Evolutionary conservation across 2,113 vertebrate species (phyloP), one percentile per base, ranked within the genome.

Genomic region (Saccopteryx bilineata): DNA sequence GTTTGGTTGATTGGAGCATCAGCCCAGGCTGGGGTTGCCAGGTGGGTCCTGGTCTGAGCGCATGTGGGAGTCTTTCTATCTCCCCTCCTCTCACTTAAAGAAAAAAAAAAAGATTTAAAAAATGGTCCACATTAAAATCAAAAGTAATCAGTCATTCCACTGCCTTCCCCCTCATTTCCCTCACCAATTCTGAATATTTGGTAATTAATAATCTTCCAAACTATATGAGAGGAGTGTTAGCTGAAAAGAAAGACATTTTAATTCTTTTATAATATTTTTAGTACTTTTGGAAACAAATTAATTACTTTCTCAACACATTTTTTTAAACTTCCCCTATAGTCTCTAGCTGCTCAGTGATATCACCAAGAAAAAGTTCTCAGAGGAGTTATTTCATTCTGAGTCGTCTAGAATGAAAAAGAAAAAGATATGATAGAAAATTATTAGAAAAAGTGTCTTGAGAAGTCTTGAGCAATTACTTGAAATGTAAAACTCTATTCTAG

Each of bases 351-450:
- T 83, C 50, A 91, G 46, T 12, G 31, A 33, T 76, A 58, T 83
- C 65, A 56, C 56, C 71, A 81, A 93, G 24, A 66, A 60, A 87
- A 92, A 68, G 46, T 23, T 82, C 68, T 93, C 60, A 39, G n/a
- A 81, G 60, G 48, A 93, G 7, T 86, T 93, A 75, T 31, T 94
- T 93, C 33, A 91, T 68, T 87, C 50, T 86, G 52, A 81, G 17
- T 82, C 52, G 86, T 94, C 54, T 66, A 24, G 39, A 78, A 76
- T 61, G 21, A 60, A 86, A 90, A 92, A 72, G 81, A 83, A 94
- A 96, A 26, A 48, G 13, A 87, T 24, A 91, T 18, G 28, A n/a
- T 31, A 72, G 56, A 33, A 96, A 96, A 93, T 84, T 69, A 74
- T 80, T 74, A 52, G 31, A 60, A 66, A 89, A 90, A 61, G 14